Evolutionary conservation across 2,888 invertebrate genomes (phyloP).

Genomic region (Altica lythri): DNA sequence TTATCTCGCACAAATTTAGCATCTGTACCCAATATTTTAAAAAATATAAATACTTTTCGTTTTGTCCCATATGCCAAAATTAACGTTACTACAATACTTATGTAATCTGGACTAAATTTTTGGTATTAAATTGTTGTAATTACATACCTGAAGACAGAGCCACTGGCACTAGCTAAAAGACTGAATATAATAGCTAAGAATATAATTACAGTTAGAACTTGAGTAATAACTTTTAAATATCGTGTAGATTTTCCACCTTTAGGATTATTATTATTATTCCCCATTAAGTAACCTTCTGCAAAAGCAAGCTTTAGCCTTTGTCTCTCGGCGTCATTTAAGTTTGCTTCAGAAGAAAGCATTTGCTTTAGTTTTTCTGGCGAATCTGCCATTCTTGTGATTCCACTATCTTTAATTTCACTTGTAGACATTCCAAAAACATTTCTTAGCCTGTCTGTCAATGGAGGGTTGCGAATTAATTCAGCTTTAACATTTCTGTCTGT

Average conservation of each 20-base stretch:
- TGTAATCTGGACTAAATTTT: no score
- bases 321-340: slow-evolving; percentile 62
- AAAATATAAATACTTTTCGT: no score
- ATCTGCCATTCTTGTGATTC: slow-evolving; percentile 34
- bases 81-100: no score
- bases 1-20: no score
- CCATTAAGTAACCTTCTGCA: slow-evolving; percentile 88
- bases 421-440: slow-evolving; percentile 56
- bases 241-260: slow-evolving; percentile 61
- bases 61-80: no score
- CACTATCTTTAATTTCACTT: slow-evolving; percentile 38
- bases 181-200: slow-evolving; percentile 79
- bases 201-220: slow-evolving; percentile 72
- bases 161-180: slow-evolving; percentile 73
- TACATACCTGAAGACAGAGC: slow-evolving; percentile 68
- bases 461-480: slow-evolving; percentile 74
- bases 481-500: slow-evolving; percentile 75
- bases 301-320: slow-evolving; percentile 85
- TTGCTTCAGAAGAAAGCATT: slow-evolving; percentile 60
- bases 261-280: slow-evolving; percentile 62
- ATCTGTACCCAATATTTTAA: no score
- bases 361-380: slow-evolving; percentile 60
- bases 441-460: slow-evolving; percentile 69
- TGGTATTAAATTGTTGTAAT: no score
- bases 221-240: slow-evolving; percentile 74